Conservation (phyloP, 2,113 vertebrate genomes). For the Suricata suricatta region DNA sequence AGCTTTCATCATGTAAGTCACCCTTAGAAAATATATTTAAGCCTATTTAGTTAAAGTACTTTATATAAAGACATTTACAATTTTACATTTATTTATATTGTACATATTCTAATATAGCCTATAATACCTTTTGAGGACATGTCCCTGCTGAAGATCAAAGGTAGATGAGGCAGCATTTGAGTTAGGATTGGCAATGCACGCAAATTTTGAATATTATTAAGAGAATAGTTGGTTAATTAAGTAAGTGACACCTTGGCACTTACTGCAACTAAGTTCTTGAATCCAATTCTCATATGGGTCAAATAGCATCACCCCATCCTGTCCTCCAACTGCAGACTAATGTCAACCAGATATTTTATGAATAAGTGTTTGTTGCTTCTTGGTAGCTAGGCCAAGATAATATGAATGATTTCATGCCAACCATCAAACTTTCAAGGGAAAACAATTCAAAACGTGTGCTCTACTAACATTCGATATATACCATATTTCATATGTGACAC, state of each 20-base stretch:
- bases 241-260: neutral
- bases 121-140: neutral
- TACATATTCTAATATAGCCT: neutral
- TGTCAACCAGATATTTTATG: neutral
- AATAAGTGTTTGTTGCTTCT: neutral
- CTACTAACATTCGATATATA: neutral
- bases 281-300: neutral
- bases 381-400: neutral
- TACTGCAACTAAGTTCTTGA: neutral
- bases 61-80: neutral
- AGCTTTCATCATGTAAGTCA: neutral
- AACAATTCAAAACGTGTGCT: neutral
- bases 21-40: neutral
- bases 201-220: neutral
- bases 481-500: neutral
- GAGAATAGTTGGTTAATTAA: neutral
- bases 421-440: rapidly evolving
- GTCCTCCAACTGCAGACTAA: neutral
- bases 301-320: neutral
- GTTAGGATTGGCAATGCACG: neutral
- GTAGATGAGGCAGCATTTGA: neutral
- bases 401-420: neutral
- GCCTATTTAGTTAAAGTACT: neutral
- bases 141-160: neutral
- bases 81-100: neutral